Base-by-base conservation (phyloP, 2,797 vertebrate genomes). In the Smutsia temminckii region DNA sequence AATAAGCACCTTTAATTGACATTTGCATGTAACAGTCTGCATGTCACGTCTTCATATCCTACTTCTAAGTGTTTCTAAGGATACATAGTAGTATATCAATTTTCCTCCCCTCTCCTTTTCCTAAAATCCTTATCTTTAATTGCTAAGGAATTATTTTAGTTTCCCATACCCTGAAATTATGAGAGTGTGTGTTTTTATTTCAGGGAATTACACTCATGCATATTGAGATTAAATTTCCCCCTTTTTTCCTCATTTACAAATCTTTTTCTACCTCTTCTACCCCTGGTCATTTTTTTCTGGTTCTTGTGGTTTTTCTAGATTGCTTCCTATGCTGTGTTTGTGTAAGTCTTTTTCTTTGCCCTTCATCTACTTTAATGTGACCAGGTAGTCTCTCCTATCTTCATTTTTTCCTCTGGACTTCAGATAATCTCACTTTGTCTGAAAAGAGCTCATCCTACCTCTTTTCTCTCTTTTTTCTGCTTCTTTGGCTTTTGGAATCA, bases 401-500 rank as follows among this genome's bases (percentile, higher is more conserved):
- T 87, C 27, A 12, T 55, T 68, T 83, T 83, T 91, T 66, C 49
- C 8, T 74, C 55, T 59, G 25, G 27, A 68, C 7, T 59, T 74
- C 17, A 49, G 51, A 53, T 57, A 42, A 49, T 88, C 49, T 42
- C 16, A 55, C 12, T 72, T 78, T 42, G 53, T 69, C 20, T 34
- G 29, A 86, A 79, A 46, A 25, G 27, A 89, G 13, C 21, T 74
- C 17, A 20, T 83, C 4, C 42, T 61, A 10, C 37, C 18, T 81
- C 9, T 14, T 75, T 66, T 46, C 13, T 63, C 16, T 80, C 13
- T 85, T 9, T 64, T 75, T 79, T 79, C 4, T 37, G 71, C 5
- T 94, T 85, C 17, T 92, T 69, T 75, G 32, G 16, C 9, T 93
- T 66, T 96, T 81, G 83, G n/a, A 88, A 85, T 74, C 1, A 64